Evolutionary conservation across 2,888 invertebrate species (phyloP), one percentile per base, ranked within the genome.

Genomic region (Apotomis betuletana): DNA sequence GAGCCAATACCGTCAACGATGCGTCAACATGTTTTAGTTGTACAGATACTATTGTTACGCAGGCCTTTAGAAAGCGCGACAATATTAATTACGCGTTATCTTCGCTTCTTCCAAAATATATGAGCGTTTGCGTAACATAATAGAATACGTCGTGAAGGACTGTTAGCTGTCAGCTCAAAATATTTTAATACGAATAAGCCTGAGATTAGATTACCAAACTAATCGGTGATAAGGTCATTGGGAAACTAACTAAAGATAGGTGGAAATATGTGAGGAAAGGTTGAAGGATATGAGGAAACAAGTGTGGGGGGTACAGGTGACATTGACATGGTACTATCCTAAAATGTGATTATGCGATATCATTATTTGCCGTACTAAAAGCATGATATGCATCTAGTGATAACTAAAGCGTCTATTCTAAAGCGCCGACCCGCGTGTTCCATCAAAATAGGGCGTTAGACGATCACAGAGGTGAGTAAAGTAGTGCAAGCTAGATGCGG

Each of bases 401-500:
- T 71, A 65, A 70, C 71, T 67, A 58, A 72, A 72, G 68, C 72
- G 58, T 61, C 62, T 69, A 63, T 46, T 57, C 62, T 69, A 69
- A 62, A 68, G 67, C 71, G 57, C 62, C 71, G 67, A 36, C 62
- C 62, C 61, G 67, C 58, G 58, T 46, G 13, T 62, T 58, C 60
- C 0, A 64, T 70, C 58, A 41, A 58, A 60, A 70, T n/a, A 65
- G 55, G 64, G n/a, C 46, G 55, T 55, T 64, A 46, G n/a, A 61
- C 58, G 13, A 51, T 67, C 57, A 59, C 63, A 63, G n/a, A 68
- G 67, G 67, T 72, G 63, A 72, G 62, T 68, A 63, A 67, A 72
- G 67, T 78, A 80, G 76, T 78, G 81, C 80, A 85, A 87, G 88
- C 87, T 76, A 80, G 78, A 79, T 78, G 80, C 80, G 77, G 81